Evolutionary conservation across 2,888 invertebrate species (phyloP), one percentile per base, ranked within the genome.

Genomic region (Allophyes oxyacanthae): DNA sequence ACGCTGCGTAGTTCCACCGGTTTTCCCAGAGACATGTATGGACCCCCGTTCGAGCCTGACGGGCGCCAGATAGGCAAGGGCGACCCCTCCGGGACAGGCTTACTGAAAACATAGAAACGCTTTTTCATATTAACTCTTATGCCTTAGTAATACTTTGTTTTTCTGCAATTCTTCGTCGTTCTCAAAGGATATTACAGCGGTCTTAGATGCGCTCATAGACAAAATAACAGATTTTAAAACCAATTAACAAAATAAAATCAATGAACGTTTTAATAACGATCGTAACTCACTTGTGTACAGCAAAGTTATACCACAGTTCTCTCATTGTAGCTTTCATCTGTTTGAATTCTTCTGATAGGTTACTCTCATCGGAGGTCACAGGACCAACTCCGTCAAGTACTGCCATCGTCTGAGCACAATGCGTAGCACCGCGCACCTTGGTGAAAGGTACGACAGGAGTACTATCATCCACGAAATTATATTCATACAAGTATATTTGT

Each of bases 401-500:
- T 2, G 75, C 75, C 0, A 14, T 8, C 0, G 73, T 57, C 60
- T 88, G 85, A 9, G 75, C 68, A 45, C 83, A 79, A 49, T 87
- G 87, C 6, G 38, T 32, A 0, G 86, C 83, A 2, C 84, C 86
- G 4, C 73, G 64, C 11, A 79, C 57, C 8, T 76, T 57, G 4
- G 79, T 81, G 6, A 81, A 40, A 5, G 78, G 79, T 20, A 84
- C 64, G 0, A 64, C 32, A 2, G 75, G 72, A 8, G 71, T 76
- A 40, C 77, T 56, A 0, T 79, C 65, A 42, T 84, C 79, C 6
- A 74, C 65, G 61, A 81, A 86, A 0, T 82, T 78, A 66, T 84
- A 87, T 52, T 84, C 78, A 55, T 85, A 86, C n/a, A 87, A 63
- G 63, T 81, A 86, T 49, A 86, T 74, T 37, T 77, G 60, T 36